These are phyloP conservation scores for Tipula vernalis DNA, from an alignment of 2,888 invertebrate species.

Conservation along the genomic window DNA sequence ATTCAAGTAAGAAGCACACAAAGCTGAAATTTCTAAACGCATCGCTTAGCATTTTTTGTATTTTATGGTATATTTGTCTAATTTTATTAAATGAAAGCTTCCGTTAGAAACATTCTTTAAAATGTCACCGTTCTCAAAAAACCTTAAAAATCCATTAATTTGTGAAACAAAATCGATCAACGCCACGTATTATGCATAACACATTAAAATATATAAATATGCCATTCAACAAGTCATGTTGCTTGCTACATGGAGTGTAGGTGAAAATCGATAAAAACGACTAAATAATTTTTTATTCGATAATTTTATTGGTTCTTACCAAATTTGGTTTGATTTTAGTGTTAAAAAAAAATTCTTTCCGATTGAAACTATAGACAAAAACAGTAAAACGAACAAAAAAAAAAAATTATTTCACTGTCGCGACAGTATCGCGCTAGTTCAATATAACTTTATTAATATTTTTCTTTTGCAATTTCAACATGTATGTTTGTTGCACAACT, in stretches of 20 bases:
- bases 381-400: not conserved
- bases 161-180: too few species aligned
- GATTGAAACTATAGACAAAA: not conserved
- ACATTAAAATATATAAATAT: not conserved
- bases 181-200: not conserved
- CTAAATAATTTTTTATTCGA: not conserved
- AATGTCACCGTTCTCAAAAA: too few species aligned
- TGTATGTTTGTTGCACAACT: not conserved
- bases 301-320: not conserved
- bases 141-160: too few species aligned
- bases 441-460: not conserved
- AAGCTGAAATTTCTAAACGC: too few species aligned
- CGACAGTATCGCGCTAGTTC: not conserved
- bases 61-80: too few species aligned
- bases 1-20: too few species aligned
- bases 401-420: not conserved
- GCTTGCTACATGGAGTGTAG: not conserved
- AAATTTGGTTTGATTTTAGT: not conserved
- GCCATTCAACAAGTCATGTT: not conserved
- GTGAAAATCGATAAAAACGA: not conserved
- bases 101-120: too few species aligned
- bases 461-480: not conserved
- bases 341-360: not conserved
- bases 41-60: too few species aligned
- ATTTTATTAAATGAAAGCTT: too few species aligned